A percentile compares a stretch with the other conserved stretches of the same genome.
These are phyloP conservation scores for Dinocampus coccinellae DNA, from an alignment of 2,888 invertebrate genomes.

Conservation along the genomic window DNA sequence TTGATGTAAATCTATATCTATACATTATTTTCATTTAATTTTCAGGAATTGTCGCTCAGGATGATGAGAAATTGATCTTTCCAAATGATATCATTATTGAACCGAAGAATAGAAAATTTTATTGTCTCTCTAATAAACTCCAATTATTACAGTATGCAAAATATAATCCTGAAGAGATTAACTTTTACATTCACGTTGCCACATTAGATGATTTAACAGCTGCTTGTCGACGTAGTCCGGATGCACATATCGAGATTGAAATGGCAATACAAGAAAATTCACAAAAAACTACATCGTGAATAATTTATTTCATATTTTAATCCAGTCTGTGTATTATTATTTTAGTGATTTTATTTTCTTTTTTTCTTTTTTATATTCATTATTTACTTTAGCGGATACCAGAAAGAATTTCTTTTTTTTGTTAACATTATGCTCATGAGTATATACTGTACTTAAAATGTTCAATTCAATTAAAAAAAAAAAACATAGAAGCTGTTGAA, in stretches of 20 bases:
- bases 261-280: background rate
- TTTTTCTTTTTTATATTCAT: background rate
- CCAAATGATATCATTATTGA: constrained; percentile 78
- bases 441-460: too few species aligned
- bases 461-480: background rate
- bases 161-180: constrained; percentile 46
- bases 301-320: background rate
- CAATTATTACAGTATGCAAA: constrained; percentile 53
- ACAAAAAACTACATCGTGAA: background rate
- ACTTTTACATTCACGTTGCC: constrained; percentile 52
- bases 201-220: constrained; percentile 46
- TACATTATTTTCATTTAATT: constrained; percentile 33
- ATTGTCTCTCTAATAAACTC: constrained; percentile 61
- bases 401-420: too few species aligned
- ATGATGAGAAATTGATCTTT: constrained; percentile 79
- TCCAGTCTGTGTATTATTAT: background rate
- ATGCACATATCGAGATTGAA: background rate
- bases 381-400: background rate
- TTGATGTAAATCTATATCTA: background rate
- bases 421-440: too few species aligned
- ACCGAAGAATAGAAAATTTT: constrained; percentile 51
- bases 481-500: background rate
- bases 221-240: constrained; percentile 35
- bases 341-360: background rate
- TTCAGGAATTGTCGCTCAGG: constrained; percentile 77